Base-by-base conservation (phyloP, 2,888 invertebrate species). In the Yponomeuta cagnagella region DNA sequence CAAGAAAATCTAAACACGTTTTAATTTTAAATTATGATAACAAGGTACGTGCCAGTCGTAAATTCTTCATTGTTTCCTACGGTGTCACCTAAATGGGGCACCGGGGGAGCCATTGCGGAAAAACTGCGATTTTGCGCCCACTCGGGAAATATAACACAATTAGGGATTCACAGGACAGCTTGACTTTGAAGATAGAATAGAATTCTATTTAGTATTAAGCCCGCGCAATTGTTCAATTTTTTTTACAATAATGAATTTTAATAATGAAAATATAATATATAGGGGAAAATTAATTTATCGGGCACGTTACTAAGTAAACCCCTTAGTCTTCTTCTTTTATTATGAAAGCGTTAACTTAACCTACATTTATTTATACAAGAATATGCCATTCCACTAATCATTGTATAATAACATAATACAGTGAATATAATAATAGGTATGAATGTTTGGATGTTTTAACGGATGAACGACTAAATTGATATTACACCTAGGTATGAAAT, bases 21-120 rank as follows among this genome's bases (percentile, higher is more conserved):
- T 82, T 82, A 81, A 85, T 84, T 77, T 82, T 80, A 82, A 82
- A 84, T 77, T 81, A 81, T 79, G 80, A 81, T 82, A 82, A 81
- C 82, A 82, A 80, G 79, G 80, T 81, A 83, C 86, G 85, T 88
- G 86, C 79, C 80, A 78, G 77, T 78, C 80, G 80, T 82, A 80
- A 83, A 83, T 84, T 81, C 78, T 78, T 78, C 79, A 80, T 77
- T 83, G 85, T 85, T 84, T 82, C 83, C 81, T 81, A 82, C 77
- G 79, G 81, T 82, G 81, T 83, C 82, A 82, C 82, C 81, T 82
- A 81, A 80, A 82, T 79, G 80, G 80, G 82, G 78, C 79, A 76
- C 80, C 77, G 81, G 78, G 80, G 67, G 79, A 79, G 23, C n/a
- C 10, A 9, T 15, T 63, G 37, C 15, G 15, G 63, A n/a, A 79